These are phyloP conservation scores for Canis aureus DNA, from an alignment of 2,113 vertebrate species.

Conservation along the genomic window DNA sequence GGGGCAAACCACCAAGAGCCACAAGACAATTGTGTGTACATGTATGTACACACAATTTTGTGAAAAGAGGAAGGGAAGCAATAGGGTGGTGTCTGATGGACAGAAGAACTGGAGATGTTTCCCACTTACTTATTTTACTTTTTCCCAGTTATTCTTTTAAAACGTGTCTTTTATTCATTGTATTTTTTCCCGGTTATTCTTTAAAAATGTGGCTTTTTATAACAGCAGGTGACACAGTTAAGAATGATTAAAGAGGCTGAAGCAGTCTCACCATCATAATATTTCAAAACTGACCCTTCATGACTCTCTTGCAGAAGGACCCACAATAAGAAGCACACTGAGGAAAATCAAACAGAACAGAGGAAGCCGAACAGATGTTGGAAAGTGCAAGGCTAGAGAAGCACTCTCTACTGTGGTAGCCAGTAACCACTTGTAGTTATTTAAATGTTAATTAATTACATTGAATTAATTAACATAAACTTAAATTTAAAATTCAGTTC, in stretches of 20 bases:
- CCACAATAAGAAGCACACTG: background rate
- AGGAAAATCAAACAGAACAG: background rate
- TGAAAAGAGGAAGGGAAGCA: background rate
- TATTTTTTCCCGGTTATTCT: background rate
- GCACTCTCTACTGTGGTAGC: background rate
- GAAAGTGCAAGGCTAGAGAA: background rate
- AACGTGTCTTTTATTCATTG: background rate
- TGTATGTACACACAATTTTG: background rate
- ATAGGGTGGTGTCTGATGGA: background rate
- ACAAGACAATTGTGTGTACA: background rate
- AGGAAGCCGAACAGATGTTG: background rate
- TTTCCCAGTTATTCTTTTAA: background rate
- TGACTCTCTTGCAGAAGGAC: background rate
- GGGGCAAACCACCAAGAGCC: background rate
- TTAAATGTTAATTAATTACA: constrained; percentile 5
- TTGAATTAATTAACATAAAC: background rate
- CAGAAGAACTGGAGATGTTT: background rate
- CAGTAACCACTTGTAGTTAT: background rate
- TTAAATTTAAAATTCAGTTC: background rate
- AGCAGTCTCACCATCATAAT: background rate
- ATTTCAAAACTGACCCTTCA: background rate
- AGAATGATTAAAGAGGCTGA: background rate
- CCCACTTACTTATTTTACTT: background rate
- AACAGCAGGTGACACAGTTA: background rate
- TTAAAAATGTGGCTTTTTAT: background rate